These are phyloP conservation scores for Ophion obscuratus DNA, from an alignment of 2,888 invertebrate species.

Conservation along the genomic window DNA sequence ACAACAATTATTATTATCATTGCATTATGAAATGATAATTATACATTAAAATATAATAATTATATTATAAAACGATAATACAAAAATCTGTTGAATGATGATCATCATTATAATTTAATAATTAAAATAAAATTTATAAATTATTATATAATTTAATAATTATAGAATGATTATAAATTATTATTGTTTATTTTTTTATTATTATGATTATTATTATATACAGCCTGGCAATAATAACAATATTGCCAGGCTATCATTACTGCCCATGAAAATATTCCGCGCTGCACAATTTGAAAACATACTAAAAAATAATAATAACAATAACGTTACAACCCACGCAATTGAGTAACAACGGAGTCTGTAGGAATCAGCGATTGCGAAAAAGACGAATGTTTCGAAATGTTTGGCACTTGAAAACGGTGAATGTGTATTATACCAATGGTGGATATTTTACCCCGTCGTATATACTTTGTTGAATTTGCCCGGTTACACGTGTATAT, in stretches of 20 bases:
- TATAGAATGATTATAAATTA: no score
- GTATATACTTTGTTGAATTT: constrained; percentile 27
- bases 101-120: no score
- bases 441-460: constrained; percentile 7
- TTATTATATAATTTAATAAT: no score
- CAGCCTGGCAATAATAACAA: no score
- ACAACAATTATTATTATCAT: no score
- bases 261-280: not conserved
- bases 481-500: constrained; percentile 29
- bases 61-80: no score
- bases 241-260: not conserved
- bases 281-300: not conserved
- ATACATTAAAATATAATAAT: no score
- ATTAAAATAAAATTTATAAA: no score
- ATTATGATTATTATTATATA: no score
- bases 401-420: constrained; percentile 1
- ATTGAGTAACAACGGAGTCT: constrained; percentile 3
- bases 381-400: not conserved
- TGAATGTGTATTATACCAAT: constrained; percentile 13
- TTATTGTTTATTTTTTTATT: no score
- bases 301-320: not conserved
- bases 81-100: no score
- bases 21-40: no score
- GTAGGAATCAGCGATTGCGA: not conserved
- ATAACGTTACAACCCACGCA: not conserved